Conservation (phyloP, 2,888 invertebrate species). For the Scaptomyza caliginosa region DNA sequence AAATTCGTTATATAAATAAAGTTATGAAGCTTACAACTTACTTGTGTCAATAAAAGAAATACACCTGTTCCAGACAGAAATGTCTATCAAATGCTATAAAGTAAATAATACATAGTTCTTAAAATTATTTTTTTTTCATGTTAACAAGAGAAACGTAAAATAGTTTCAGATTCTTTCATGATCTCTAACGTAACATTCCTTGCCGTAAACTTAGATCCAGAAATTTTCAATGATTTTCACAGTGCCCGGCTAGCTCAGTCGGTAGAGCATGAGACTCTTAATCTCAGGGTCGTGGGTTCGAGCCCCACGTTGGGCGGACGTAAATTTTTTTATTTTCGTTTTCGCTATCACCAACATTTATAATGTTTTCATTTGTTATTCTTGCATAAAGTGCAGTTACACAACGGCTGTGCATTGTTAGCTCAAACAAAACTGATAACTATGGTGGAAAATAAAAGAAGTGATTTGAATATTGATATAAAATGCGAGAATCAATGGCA, state of each 20-base stretch:
- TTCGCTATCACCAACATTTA: neutral
- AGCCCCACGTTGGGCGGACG: conserved; percentile 74
- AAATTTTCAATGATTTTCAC: neutral
- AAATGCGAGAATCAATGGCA: conserved; percentile 37
- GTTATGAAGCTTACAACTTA: neutral
- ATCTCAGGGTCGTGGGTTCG: conserved; percentile 78
- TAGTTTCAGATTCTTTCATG: neutral
- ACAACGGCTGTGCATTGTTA: conserved; percentile 49
- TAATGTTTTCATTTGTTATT: neutral
- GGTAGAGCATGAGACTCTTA: conserved; percentile 79
- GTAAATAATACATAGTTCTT: neutral
- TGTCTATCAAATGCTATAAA: neutral
- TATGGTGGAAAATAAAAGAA: conserved; percentile 17
- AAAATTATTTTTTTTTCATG: neutral
- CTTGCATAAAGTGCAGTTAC: conserved; percentile 22
- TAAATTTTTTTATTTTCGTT: conserved; percentile 10
- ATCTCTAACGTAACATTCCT: conserved; percentile 5
- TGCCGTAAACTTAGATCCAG: neutral
- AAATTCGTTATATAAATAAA: no score
- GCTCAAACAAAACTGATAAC: conserved; percentile 25
- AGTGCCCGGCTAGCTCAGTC: conserved; percentile 74
- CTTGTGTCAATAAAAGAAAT: neutral
- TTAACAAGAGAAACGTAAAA: neutral
- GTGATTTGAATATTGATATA: conserved; percentile 40
- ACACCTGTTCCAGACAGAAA: conserved; percentile 8